Evolutionary conservation across 1,140 invertebrate species (phyloP).

Genomic region (Oryctes rhinoceros): DNA sequence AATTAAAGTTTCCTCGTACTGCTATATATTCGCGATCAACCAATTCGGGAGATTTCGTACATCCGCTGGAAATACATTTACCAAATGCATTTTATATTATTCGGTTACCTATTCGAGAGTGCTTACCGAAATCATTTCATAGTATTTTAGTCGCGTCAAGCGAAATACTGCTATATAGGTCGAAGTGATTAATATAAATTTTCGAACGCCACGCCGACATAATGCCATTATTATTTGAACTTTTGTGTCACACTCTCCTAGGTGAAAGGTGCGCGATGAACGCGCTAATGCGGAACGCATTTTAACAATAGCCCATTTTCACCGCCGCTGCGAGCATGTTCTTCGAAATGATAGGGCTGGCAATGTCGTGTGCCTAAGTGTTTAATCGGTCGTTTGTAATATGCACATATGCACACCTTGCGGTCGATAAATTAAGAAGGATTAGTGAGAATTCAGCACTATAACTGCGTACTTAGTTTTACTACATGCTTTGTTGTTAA

Average conservation of each 20-base stretch:
- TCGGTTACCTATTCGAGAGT: not conserved
- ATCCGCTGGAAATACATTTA: not conserved
- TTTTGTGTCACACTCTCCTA: constrained; percentile 16
- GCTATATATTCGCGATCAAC: no score
- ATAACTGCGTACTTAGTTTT: no score
- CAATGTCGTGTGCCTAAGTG: not conserved
- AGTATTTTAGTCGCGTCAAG: not conserved
- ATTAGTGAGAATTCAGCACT: no score
- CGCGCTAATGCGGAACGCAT: constrained; percentile 12
- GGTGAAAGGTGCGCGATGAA: constrained; percentile 5
- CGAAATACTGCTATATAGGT: not conserved
- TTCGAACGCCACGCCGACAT: constrained; percentile 12
- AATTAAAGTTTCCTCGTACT: no score
- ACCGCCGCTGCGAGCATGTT: not conserved
- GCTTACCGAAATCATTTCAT: not conserved
- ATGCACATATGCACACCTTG: not conserved
- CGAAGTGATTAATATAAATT: constrained; percentile 10
- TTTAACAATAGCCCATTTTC: constrained; percentile 6
- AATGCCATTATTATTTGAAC: constrained; percentile 22
- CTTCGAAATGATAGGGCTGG: not conserved
- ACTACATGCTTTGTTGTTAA: no score
- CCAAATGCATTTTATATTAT: constrained; percentile 4
- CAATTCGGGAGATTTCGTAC: no score
- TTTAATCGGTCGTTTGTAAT: not conserved
- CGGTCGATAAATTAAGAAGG: no score